A percentile compares a stretch with the other conserved stretches of the same genome.
Evolutionary conservation across 2,888 invertebrate genomes (phyloP).

Genomic region (Pelosia muscerda): DNA sequence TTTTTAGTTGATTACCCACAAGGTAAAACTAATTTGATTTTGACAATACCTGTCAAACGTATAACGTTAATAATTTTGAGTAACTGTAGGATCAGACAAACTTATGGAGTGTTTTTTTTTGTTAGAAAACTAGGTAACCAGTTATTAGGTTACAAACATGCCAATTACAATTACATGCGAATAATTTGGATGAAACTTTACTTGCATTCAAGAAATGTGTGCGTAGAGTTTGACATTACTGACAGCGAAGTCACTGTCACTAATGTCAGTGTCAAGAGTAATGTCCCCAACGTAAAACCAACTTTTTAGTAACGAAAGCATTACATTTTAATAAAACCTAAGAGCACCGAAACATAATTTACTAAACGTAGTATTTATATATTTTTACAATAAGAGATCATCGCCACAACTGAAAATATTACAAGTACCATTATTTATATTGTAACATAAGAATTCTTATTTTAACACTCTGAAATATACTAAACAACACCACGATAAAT

Average conservation of each 20-base stretch:
- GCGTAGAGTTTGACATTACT: neutral
- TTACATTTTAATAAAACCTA: constrained; percentile 43
- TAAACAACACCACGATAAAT: constrained; percentile 48
- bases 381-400: constrained; percentile 58
- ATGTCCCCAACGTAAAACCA: constrained; percentile 33
- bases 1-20: neutral
- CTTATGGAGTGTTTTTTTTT: no score
- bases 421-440: constrained; percentile 35
- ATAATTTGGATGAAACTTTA: neutral
- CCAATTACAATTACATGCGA: neutral
- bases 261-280: neutral
- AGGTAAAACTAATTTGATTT: neutral
- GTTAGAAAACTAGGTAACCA: no score
- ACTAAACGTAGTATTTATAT: constrained; percentile 52
- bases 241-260: neutral
- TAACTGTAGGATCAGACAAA: neutral
- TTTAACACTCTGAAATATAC: constrained; percentile 48
- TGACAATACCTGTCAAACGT: neutral
- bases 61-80: no score
- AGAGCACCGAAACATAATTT: constrained; percentile 59
- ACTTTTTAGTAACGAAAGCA: constrained; percentile 42
- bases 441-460: constrained; percentile 40
- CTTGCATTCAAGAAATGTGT: neutral
- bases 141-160: no score
- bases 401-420: constrained; percentile 52